Base-by-base conservation (phyloP, 2,888 invertebrate genomes). In the Mythimna impura region DNA sequence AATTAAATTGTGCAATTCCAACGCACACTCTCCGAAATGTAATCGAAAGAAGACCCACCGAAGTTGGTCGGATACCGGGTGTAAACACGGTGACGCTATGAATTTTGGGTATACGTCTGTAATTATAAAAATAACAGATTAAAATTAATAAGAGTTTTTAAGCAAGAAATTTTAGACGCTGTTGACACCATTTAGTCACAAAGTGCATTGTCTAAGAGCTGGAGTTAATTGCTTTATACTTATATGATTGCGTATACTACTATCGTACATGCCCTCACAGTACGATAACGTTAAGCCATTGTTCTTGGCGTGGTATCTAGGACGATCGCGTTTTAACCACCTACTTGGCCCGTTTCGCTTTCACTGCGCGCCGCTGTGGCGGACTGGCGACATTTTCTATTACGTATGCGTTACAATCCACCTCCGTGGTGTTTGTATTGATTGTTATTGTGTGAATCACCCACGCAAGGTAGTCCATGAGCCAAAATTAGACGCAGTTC, bases 291-390 rank as follows among this genome's bases (percentile, higher is more conserved):
- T 68, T 34, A 69, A 62, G 25, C 82, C 66, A 84, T 83, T 83
- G 84, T 83, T 76, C 84, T 80, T 76, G 73, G 71, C 63, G 67
- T 68, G 71, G 66, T 85, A 85, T 83, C 78, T 83, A 66, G 84
- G 75, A 73, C 83, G 73, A 40, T 74, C 61, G 64, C 71, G 66
- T 68, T 70, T 66, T 36, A 71, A 73, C 71, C 78, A 84, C 69
- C 66, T 64, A 82, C 76, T 83, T 82, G 74, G 65, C 62, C 68
- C 64, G 86, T 73, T 83, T 85, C 77, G 76, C 86, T 85, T 85
- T 85, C 84, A 74, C 84, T 73, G 62, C 62, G 73, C 70, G 78
- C 61, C 67, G 36, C 43, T 58, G 64, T 67, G 78, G 67, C 62
- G 69, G 60, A 65, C 57, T 80, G 74, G 80, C 65, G 68, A 83